Conservation (phyloP, 2,888 invertebrate genomes). For the Eumerus sabulonum region DNA sequence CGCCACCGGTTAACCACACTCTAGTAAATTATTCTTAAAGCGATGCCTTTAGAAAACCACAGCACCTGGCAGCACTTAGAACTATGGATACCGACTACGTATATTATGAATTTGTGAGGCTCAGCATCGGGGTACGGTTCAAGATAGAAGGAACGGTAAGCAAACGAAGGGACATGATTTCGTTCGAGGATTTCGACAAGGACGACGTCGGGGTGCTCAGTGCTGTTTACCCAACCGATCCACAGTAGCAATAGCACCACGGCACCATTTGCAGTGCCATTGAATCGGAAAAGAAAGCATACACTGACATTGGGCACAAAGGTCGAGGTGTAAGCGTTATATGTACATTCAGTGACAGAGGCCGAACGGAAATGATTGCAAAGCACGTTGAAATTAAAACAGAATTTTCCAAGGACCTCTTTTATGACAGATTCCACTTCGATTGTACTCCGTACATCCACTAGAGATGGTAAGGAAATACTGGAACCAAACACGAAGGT, state of each 20-base stretch:
- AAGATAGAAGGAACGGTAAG: conserved; percentile 1
- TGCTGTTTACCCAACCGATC: conserved; percentile 14
- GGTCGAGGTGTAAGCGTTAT: too few relatives aligned
- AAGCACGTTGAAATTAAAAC: conserved; percentile 61
- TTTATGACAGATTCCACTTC: conserved; percentile 41
- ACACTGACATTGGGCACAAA: background rate
- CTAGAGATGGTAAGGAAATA: conserved; percentile 3
- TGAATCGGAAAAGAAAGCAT: conserved; percentile 38
- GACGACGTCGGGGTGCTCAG: conserved; percentile 19
- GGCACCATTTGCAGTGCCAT: conserved; percentile 41
- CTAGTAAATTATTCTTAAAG: conserved; percentile 61
- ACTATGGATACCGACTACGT: conserved; percentile 32
- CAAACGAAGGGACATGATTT: conserved; percentile 8
- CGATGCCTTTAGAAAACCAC: conserved; percentile 51
- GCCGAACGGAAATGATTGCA: conserved; percentile 30
- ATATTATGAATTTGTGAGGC: conserved; percentile 26
- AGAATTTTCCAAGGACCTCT: conserved; percentile 27
- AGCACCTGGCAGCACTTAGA: conserved; percentile 54
- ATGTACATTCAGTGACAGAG: too few relatives aligned
- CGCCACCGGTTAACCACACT: conserved; percentile 43
- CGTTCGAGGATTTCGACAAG: background rate
- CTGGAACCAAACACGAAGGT: background rate
- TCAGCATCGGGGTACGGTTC: conserved; percentile 19
- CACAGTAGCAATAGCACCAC: conserved; percentile 10
- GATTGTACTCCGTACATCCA: conserved; percentile 4